Conservation (phyloP, 2,888 invertebrate genomes). For the Drosophila rellima region DNA sequence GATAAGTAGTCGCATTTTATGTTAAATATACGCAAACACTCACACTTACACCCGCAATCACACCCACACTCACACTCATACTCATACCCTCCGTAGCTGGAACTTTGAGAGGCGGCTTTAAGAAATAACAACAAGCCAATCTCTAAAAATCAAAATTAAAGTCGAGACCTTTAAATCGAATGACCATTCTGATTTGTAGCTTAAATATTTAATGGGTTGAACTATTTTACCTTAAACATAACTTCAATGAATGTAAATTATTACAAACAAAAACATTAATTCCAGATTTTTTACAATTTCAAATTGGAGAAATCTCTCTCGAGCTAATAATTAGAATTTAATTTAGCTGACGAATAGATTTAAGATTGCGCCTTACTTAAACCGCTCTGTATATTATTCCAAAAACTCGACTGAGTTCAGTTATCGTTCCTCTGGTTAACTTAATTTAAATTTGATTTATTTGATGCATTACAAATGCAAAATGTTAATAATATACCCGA, state of each 20-base stretch:
- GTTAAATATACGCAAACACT: conserved; percentile 44
- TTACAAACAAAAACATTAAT: not conserved
- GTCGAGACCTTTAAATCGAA: conserved; percentile 8
- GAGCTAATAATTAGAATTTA: not conserved
- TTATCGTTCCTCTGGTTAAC: too few species aligned
- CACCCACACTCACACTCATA: conserved; percentile 1
- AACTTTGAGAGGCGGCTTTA: not conserved
- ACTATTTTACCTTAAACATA: not conserved
- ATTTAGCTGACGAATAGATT: not conserved
- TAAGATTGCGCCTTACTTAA: too few species aligned
- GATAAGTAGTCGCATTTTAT: conserved; percentile 48
- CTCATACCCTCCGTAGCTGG: conserved; percentile 9
- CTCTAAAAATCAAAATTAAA: not conserved
- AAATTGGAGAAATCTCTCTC: not conserved
- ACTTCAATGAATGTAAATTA: not conserved
- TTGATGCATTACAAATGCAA: too few species aligned
- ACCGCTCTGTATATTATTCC: too few species aligned
- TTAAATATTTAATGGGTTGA: too few species aligned
- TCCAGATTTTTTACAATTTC: too few species aligned
- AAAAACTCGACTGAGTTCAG: too few species aligned
- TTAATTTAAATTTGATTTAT: too few species aligned
- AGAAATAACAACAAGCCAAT: conserved; percentile 1
- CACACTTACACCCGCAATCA: not conserved
- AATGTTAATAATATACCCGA: not conserved
- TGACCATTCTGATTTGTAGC: not conserved